A percentile compares a stretch with the other conserved stretches of the same genome.
These are phyloP conservation scores for Choristoneura fumiferana DNA, from an alignment of 1,140 invertebrate species.

Conservation along the genomic window DNA sequence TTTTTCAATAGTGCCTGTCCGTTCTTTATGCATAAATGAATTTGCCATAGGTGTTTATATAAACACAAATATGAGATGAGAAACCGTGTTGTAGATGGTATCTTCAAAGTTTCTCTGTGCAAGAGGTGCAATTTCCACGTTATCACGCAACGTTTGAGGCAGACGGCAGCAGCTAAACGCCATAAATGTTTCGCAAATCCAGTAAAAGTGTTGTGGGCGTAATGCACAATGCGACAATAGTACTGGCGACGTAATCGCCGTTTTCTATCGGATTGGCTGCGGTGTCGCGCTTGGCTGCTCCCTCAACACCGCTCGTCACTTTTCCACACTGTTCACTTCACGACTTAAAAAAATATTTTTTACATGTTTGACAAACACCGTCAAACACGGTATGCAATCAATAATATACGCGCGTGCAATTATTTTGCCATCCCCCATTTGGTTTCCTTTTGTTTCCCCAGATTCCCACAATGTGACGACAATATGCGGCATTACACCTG, in stretches of 20 bases:
- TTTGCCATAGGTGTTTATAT: no score
- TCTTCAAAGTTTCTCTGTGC: constrained; percentile 25
- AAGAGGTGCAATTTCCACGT: constrained; percentile 49
- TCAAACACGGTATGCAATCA: no score
- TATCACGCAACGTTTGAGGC: constrained; percentile 53
- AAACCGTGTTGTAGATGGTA: constrained; percentile 26
- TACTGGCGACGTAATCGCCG: constrained; percentile 59
- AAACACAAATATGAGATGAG: not conserved
- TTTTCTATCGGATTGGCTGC: constrained; percentile 74
- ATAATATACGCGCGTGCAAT: no score
- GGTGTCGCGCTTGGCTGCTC: constrained; percentile 60
- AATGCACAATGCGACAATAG: constrained; percentile 68
- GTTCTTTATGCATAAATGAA: no score
- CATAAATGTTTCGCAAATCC: constrained; percentile 67
- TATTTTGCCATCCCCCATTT: not conserved
- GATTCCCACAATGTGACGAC: constrained; percentile 2
- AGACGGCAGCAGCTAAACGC: constrained; percentile 53
- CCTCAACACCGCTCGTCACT: constrained; percentile 30
- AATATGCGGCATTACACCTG: constrained; percentile 8
- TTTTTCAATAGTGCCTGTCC: no score
- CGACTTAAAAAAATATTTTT: not conserved
- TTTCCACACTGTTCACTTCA: constrained; percentile 26
- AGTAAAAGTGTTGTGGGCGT: constrained; percentile 71
- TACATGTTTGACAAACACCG: not conserved
- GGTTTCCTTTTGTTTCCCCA: constrained; percentile 1